phyloP scores from a whole-genome alignment of 2,113 vertebrate species.

The Calypte anna region DNA sequence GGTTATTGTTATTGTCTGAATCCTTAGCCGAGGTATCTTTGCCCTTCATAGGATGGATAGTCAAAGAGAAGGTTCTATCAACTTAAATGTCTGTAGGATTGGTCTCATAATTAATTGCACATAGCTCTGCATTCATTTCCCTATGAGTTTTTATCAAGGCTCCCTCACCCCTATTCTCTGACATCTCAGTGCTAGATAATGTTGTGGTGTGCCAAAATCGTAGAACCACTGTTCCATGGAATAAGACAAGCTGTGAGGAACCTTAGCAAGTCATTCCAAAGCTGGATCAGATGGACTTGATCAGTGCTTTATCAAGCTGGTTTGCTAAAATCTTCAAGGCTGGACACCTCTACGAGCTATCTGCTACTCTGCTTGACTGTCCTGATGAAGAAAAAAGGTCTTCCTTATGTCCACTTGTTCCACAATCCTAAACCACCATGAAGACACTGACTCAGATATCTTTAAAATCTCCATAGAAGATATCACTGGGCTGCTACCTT shows the following conservation, averaged over 20 bases:
- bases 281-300: not conserved
- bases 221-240: not conserved
- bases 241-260: not conserved
- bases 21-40: not conserved
- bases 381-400: not conserved
- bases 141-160: not conserved
- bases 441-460: not conserved
- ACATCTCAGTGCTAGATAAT: not conserved
- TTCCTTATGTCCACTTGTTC: not conserved
- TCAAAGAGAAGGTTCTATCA: not conserved
- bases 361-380: not conserved
- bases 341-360: not conserved
- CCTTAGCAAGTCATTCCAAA: not conserved
- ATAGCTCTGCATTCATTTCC: not conserved
- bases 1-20: not conserved
- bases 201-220: not conserved
- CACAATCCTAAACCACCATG: not conserved
- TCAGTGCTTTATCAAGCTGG: not conserved
- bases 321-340: not conserved
- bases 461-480: not conserved
- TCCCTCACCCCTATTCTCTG: not conserved
- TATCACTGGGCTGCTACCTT: not conserved
- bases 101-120: not conserved
- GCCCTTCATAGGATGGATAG: not conserved
- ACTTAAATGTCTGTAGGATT: not conserved